Evolutionary conservation across 2,113 vertebrate genomes (phyloP).

Genomic region (Corythoichthys haematopterus): DNA sequence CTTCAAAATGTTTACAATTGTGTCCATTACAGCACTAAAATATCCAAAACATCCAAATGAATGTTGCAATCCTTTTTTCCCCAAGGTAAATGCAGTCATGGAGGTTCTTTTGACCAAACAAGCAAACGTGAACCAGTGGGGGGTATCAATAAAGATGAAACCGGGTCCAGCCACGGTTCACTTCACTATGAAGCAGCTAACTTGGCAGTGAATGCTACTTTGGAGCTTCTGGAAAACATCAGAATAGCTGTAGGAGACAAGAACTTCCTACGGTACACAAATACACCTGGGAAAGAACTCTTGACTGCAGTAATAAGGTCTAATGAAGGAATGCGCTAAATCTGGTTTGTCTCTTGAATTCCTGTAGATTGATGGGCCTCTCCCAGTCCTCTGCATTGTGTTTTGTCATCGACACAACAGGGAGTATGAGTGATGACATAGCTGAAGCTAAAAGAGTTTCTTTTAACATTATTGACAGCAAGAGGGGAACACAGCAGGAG

Average conservation of each 20-base stretch:
- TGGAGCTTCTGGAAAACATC: slow-evolving; percentile 65
- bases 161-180: slow-evolving; percentile 44
- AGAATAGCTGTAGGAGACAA: slow-evolving; percentile 46
- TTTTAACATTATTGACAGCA: slow-evolving; percentile 59
- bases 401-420: slow-evolving; percentile 71
- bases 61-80: not conserved
- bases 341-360: not conserved
- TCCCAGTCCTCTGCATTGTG: slow-evolving; percentile 52
- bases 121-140: slow-evolving; percentile 45
- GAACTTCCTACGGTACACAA: slow-evolving; percentile 48
- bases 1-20: too few relatives aligned
- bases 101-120: slow-evolving; percentile 42
- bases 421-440: slow-evolving; percentile 63
- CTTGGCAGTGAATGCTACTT: slow-evolving; percentile 53
- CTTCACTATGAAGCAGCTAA: slow-evolving; percentile 49
- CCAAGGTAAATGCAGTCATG: slow-evolving; percentile 66
- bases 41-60: not conserved
- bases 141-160: slow-evolving; percentile 60
- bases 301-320: not conserved
- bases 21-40: too few relatives aligned
- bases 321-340: not conserved
- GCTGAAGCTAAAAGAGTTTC: slow-evolving; percentile 45
- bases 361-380: slow-evolving; percentile 58
- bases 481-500: slow-evolving; percentile 46
- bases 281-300: not conserved